These are phyloP conservation scores for Phthorimaea operculella DNA, from an alignment of 1,140 invertebrate species.

Conservation along the genomic window DNA sequence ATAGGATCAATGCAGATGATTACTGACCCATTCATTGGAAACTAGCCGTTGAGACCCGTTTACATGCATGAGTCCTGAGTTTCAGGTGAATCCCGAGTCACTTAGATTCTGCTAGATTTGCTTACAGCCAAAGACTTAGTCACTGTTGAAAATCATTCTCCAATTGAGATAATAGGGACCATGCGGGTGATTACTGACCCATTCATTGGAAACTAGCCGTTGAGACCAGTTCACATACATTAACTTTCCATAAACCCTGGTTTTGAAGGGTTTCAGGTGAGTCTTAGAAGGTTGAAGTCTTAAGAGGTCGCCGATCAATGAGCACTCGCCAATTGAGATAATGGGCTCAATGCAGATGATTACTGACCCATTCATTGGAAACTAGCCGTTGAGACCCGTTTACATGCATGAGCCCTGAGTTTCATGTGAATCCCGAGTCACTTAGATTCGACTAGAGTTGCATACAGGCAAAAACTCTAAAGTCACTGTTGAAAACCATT, in stretches of 20 bases:
- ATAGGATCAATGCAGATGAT: slow-evolving; percentile 61
- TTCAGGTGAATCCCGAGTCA: too few relatives aligned
- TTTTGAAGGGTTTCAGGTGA: too few relatives aligned
- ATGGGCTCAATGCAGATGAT: slow-evolving; percentile 61
- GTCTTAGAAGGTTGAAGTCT: too few relatives aligned
- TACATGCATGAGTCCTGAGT: neutral
- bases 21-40: slow-evolving; percentile 61
- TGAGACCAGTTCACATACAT: slow-evolving; percentile 16
- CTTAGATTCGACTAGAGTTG: too few relatives aligned
- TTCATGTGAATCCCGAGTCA: too few relatives aligned
- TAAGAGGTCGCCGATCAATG: slow-evolving; percentile 31
- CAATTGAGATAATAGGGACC: slow-evolving; percentile 64
- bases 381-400: slow-evolving; percentile 37
- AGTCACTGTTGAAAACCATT: slow-evolving; percentile 45
- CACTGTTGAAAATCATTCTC: slow-evolving; percentile 45
- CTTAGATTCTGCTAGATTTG: too few relatives aligned
- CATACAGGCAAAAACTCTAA: too few relatives aligned
- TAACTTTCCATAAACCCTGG: too few relatives aligned
- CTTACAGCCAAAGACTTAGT: slow-evolving; percentile 18
- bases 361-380: slow-evolving; percentile 61
- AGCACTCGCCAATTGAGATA: slow-evolving; percentile 62
- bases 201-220: slow-evolving; percentile 57
- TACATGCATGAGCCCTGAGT: neutral
- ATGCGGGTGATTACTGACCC: slow-evolving; percentile 62
- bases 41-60: slow-evolving; percentile 39